Base-by-base conservation (phyloP, 2,113 vertebrate genomes). In the Limanda limanda region DNA sequence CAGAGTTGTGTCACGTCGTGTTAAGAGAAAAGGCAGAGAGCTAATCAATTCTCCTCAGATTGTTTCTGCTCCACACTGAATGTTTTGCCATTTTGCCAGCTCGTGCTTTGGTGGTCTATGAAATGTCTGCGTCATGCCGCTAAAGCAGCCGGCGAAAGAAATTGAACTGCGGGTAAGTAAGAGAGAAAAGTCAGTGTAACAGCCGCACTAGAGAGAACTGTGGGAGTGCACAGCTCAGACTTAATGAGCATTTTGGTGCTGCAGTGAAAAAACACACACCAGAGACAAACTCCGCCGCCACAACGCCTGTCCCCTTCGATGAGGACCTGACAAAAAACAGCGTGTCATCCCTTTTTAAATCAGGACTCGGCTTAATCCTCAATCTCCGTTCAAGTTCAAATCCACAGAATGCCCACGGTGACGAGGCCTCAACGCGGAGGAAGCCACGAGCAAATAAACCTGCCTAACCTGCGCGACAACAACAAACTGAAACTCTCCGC, bases 341-440 rank as follows among this genome's bases (percentile, higher is more conserved):
- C 47, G 15, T 5, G 47, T 18, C 17, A 48, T 18, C 47, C 7
- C 17, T 48, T 48, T 18, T 31, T 0, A 17, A 48, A 21, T 54
- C 52, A 54, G 5, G n/a, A 3, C 52, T 54, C 10, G 10, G 40
- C 11, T 11, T 42, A 21, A 21, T 11, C n/a, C 52, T 54, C 52
- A 13, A 42, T 56, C 45, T 66, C 47, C 2, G 12, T 57, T 73
- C 40, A 74, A 71, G 65, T 82, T 89, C 74, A 88, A 77, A 78
- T 67, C 81, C 64, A n/a, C 68, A 66, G 79, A 62, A 13, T n/a
- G 71, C 48, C 72, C 4, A 20, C 47, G 66, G 71, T 24, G 65
- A 54, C 31, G 4, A 60, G 40, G 15, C 48, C n/a, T 61, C 8
- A 9, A 42, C 40, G 1, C 40, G 67, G 27, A 0, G 54, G 54